Evolutionary conservation across 2,113 vertebrate species (phyloP).

Genomic region (Puntigrus tetrazona): DNA sequence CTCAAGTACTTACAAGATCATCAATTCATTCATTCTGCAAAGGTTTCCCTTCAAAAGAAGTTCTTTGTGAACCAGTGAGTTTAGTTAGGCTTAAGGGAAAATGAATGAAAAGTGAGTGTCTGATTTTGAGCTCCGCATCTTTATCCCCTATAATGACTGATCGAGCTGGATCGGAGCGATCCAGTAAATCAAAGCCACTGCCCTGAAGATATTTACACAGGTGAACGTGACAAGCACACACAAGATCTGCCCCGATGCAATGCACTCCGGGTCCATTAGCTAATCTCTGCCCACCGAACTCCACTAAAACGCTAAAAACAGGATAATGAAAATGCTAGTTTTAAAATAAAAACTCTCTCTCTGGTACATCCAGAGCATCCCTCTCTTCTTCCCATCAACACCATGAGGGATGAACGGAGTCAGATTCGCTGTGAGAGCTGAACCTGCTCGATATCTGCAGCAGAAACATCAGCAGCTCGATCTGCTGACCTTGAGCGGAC

Average conservation of each 20-base stretch:
- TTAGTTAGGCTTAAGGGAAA: not conserved
- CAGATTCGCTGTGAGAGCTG: not conserved
- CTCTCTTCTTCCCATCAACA: not conserved
- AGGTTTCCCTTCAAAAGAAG: not conserved
- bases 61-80: not conserved
- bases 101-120: not conserved
- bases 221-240: not conserved
- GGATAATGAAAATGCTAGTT: constrained; percentile 17
- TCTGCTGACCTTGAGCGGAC: not conserved
- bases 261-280: constrained; percentile 10
- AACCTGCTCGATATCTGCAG: not conserved
- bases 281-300: not conserved
- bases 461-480: constrained; percentile 2
- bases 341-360: not conserved
- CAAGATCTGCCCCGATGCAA: constrained; percentile 3
- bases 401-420: not conserved
- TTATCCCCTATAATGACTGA: not conserved
- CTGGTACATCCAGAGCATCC: not conserved
- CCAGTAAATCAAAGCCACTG: constrained; percentile 1
- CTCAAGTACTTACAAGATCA: not conserved
- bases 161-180: not conserved
- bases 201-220: not conserved
- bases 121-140: not conserved
- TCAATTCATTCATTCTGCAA: not conserved
- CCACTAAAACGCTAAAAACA: not conserved